Evolutionary conservation across 2,113 vertebrate genomes (phyloP).

Genomic region (Henicopernis longicauda): DNA sequence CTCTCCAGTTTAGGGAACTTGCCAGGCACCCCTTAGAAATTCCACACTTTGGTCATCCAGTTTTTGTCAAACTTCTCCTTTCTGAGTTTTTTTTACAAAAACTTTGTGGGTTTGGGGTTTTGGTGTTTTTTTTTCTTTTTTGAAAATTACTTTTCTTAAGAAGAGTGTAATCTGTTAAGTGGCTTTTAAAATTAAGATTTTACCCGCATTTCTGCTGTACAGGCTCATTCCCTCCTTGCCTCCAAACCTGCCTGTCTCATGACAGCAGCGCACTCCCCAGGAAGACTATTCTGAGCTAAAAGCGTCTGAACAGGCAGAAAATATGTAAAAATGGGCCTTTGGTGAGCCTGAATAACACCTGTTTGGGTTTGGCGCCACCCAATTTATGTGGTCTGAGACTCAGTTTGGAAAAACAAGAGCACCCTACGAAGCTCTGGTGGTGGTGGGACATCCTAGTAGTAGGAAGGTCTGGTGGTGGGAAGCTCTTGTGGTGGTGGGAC

Average conservation of each 20-base stretch:
- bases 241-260: background rate
- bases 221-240: background rate
- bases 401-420: background rate
- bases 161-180: background rate
- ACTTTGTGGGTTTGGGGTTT: background rate
- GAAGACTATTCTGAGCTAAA: background rate
- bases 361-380: background rate
- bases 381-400: background rate
- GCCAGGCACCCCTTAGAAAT: background rate
- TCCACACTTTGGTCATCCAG: background rate
- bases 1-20: background rate
- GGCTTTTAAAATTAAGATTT: background rate
- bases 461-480: background rate
- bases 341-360: background rate
- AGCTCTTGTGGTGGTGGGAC: background rate
- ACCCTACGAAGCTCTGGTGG: rapidly evolving
- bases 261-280: background rate
- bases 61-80: background rate
- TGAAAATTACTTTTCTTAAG: background rate
- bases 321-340: background rate
- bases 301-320: background rate
- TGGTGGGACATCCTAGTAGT: background rate
- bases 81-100: background rate
- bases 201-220: background rate
- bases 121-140: background rate